These are phyloP conservation scores for Trachymyrmex cornetzi DNA, from an alignment of 1,140 invertebrate genomes.

Conservation along the genomic window DNA sequence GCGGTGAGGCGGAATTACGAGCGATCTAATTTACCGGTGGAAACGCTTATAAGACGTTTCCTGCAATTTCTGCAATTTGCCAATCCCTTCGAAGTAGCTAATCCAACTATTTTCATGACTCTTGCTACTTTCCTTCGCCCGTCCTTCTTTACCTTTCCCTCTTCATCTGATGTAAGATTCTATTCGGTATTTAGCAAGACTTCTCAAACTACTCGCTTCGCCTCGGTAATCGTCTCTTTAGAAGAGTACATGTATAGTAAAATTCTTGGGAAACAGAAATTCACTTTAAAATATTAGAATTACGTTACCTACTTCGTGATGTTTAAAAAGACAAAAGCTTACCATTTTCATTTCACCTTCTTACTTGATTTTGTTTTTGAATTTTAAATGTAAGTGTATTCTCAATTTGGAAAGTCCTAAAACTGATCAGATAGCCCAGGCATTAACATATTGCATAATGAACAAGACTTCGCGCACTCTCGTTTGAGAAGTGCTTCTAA, in stretches of 20 bases:
- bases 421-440: background rate
- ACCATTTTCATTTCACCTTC: background rate
- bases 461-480: background rate
- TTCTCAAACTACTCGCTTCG: background rate
- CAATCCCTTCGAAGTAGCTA: constrained; percentile 64
- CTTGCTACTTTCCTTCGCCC: background rate
- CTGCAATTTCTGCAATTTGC: constrained; percentile 71
- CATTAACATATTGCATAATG: background rate
- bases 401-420: background rate
- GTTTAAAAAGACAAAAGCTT: background rate
- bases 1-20: constrained; percentile 42
- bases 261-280: constrained; percentile 12
- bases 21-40: constrained; percentile 70
- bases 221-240: background rate
- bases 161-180: background rate
- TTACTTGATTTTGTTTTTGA: background rate
- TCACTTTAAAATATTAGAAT: constrained; percentile 8
- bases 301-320: background rate
- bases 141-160: background rate
- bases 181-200: constrained; percentile 12
- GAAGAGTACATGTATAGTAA: background rate
- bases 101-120: constrained; percentile 58
- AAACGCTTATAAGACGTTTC: constrained; percentile 74
- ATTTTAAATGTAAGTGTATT: background rate
- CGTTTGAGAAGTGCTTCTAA: constrained; percentile 22